Conservation (phyloP, 2,113 vertebrate species). For the Aldabrachelys gigantea region DNA sequence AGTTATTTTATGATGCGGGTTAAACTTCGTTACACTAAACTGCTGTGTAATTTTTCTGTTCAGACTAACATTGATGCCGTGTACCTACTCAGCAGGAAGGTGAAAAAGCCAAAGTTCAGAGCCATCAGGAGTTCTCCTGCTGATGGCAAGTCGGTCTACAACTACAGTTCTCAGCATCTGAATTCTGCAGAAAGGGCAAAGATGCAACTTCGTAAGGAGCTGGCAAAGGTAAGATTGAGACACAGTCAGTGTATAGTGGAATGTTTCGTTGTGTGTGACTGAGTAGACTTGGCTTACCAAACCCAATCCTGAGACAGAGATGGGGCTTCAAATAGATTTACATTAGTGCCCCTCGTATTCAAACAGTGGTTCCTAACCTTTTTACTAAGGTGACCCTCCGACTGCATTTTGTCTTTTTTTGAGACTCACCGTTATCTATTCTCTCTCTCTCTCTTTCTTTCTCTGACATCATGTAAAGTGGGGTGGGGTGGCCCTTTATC, state of each 20-base stretch:
- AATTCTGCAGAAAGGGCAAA: conserved; percentile 77
- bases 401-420: neutral
- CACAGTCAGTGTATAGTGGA: rapidly evolving
- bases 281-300: neutral
- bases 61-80: conserved; percentile 79
- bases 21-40: neutral
- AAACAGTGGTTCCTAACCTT: neutral
- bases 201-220: conserved; percentile 68
- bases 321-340: neutral
- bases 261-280: neutral
- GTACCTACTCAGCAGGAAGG: conserved; percentile 31
- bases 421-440: neutral
- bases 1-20: rapidly evolving
- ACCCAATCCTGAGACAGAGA: neutral
- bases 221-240: conserved; percentile 77
- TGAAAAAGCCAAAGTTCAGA: conserved; percentile 22
- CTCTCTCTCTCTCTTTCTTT: neutral
- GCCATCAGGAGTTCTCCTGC: conserved; percentile 43
- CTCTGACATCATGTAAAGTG: neutral
- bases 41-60: neutral
- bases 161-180: conserved; percentile 83
- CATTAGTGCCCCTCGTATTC: rapidly evolving
- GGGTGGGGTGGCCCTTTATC: neutral
- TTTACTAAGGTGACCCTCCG: neutral
- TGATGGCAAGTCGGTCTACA: conserved; percentile 61